These are phyloP conservation scores for Mesorhabditis spiculigera DNA, from an alignment of 2,888 invertebrate species.

Conservation along the genomic window DNA sequence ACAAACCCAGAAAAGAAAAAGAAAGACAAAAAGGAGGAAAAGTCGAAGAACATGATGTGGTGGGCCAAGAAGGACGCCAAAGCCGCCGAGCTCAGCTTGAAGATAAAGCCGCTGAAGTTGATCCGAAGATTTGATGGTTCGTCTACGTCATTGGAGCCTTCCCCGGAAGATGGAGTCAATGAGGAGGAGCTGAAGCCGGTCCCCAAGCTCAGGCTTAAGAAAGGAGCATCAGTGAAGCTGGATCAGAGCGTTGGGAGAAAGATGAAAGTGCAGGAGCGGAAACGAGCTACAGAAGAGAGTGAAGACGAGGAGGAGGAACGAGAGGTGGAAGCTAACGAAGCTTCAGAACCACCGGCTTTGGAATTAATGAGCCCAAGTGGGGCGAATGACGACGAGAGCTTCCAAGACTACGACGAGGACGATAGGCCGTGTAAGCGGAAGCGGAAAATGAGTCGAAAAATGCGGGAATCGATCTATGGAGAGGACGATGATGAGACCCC, in stretches of 20 bases:
- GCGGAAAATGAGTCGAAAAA: constrained; percentile 1
- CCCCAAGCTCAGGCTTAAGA: not conserved
- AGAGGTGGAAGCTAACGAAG: not conserved
- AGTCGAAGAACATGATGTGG: not conserved
- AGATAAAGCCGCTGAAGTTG: constrained; percentile 5
- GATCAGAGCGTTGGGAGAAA: not conserved
- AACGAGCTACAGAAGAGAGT: not conserved
- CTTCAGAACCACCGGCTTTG: not conserved
- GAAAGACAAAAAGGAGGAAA: not conserved
- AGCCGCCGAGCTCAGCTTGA: not conserved
- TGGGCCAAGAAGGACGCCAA: not conserved
- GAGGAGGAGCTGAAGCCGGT: constrained; percentile 6
- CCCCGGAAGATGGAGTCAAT: not conserved
- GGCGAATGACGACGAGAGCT: no score
- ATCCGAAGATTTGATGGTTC: not conserved
- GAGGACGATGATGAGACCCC: not conserved
- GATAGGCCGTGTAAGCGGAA: not conserved
- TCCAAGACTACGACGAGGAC: not conserved
- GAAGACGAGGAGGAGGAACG: constrained; percentile 1
- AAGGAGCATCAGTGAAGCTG: constrained; percentile 1
- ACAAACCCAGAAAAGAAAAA: not conserved
- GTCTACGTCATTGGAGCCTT: not conserved
- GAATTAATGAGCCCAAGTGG: not conserved
- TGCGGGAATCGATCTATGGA: not conserved
- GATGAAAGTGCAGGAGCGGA: not conserved